These are phyloP conservation scores for Caenorhabditis auriculariae DNA, from an alignment of 2,888 invertebrate species.

Conservation along the genomic window DNA sequence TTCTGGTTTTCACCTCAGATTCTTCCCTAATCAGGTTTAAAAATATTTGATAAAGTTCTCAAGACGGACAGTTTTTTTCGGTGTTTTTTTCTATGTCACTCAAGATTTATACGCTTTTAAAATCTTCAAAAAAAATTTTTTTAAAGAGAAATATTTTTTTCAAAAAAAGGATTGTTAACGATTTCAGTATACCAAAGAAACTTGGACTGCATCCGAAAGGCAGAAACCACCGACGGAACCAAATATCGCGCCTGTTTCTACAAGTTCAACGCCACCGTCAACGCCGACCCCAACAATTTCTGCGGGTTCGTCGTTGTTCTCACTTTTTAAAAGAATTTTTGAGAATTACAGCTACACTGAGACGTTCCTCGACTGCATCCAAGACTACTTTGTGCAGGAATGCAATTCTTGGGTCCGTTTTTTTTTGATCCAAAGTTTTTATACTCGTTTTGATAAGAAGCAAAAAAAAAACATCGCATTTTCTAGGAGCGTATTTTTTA, in stretches of 20 bases:
- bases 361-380: slow-evolving; percentile 25
- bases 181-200: slow-evolving; percentile 29
- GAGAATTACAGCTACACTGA: slow-evolving; percentile 10
- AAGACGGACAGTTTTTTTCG: too few species aligned
- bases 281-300: slow-evolving; percentile 31
- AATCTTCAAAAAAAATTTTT: too few species aligned
- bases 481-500: too few species aligned
- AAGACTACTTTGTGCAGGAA: slow-evolving; percentile 26
- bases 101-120: too few species aligned
- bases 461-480: too few species aligned
- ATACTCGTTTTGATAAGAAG: too few species aligned
- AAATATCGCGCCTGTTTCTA: slow-evolving; percentile 30
- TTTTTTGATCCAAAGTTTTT: background rate
- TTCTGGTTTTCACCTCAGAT: too few species aligned
- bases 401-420: slow-evolving; percentile 18
- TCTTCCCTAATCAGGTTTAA: too few species aligned
- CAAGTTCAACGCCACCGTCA: slow-evolving; percentile 30
- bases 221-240: slow-evolving; percentile 23
- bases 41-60: too few species aligned
- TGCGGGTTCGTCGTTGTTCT: slow-evolving; percentile 11
- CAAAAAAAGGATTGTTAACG: too few species aligned
- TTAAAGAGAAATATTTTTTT: too few species aligned
- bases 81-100: too few species aligned
- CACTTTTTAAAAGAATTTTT: background rate
- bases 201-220: slow-evolving; percentile 26